Conservation (phyloP, 1,140 invertebrate species). For the Teleogryllus occipitalis region DNA sequence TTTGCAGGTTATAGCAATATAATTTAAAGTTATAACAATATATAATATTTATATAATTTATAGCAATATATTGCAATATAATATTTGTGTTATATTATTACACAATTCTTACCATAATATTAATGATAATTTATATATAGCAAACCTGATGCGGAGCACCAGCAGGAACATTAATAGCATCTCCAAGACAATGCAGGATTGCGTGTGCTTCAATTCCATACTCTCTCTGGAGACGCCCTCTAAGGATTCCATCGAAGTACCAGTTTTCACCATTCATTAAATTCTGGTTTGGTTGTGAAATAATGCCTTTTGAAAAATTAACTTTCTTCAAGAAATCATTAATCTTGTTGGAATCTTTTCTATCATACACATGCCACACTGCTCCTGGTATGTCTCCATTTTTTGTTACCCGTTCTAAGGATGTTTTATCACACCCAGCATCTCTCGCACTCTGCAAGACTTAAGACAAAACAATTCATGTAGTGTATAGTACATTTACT, state of each 20-base stretch:
- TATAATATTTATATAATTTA: too few relatives aligned
- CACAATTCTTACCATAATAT: too few relatives aligned
- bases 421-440: neutral
- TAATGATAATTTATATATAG: slow-evolving; percentile 7
- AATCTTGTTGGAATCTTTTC: slow-evolving; percentile 53
- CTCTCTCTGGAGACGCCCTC: slow-evolving; percentile 44
- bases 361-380: slow-evolving; percentile 56
- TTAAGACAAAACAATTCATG: neutral
- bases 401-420: slow-evolving; percentile 35
- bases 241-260: slow-evolving; percentile 48
- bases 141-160: slow-evolving; percentile 56
- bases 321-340: slow-evolving; percentile 50
- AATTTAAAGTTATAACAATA: too few relatives aligned
- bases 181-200: slow-evolving; percentile 54
- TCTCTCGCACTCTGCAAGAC: neutral
- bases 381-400: slow-evolving; percentile 47
- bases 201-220: slow-evolving; percentile 52
- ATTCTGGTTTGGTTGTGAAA: slow-evolving; percentile 47
- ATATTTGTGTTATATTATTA: too few relatives aligned
- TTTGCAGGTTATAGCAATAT: too few relatives aligned
- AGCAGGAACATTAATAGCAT: slow-evolving; percentile 58
- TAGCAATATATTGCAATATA: too few relatives aligned
- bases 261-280: slow-evolving; percentile 56
- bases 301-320: slow-evolving; percentile 43
- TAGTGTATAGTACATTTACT: neutral